Conservation (phyloP, 2,113 vertebrate genomes). For the Grammomys surdaster region DNA sequence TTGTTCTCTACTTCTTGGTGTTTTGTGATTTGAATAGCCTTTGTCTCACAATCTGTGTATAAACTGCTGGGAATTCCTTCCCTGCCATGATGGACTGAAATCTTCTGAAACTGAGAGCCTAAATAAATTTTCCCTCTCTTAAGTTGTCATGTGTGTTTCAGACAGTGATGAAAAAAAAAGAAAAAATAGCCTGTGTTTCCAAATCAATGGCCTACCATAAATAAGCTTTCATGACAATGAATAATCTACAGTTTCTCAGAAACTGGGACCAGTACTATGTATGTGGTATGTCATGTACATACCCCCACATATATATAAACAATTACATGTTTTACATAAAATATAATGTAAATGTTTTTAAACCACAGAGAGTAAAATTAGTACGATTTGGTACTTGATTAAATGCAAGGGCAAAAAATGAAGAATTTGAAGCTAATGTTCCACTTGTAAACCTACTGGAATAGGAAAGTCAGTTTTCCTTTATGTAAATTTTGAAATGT, state of each 20-base stretch:
- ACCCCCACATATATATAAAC: background rate
- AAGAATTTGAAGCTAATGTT: background rate
- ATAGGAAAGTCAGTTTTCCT: slow-evolving; percentile 10
- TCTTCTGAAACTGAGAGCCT: background rate
- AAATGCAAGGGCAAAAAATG: background rate
- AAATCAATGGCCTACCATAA: background rate
- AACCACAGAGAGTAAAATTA: background rate
- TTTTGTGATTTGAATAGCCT: background rate
- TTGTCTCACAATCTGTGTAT: background rate
- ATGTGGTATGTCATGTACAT: background rate
- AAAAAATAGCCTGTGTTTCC: background rate
- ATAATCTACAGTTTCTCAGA: background rate
- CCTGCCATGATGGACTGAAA: background rate
- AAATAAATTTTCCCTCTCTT: background rate
- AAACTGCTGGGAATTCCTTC: background rate
- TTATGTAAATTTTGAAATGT: slow-evolving; percentile 8
- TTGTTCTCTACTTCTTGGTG: background rate
- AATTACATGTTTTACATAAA: background rate
- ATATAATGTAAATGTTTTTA: background rate
- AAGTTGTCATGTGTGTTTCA: background rate
- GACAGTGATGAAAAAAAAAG: background rate
- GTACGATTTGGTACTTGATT: slow-evolving; percentile 7
- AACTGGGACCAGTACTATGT: background rate
- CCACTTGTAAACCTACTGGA: slow-evolving; percentile 53
- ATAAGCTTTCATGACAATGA: background rate